Conservation (phyloP, 2,888 invertebrate genomes). For the Melanophora roralis region DNA sequence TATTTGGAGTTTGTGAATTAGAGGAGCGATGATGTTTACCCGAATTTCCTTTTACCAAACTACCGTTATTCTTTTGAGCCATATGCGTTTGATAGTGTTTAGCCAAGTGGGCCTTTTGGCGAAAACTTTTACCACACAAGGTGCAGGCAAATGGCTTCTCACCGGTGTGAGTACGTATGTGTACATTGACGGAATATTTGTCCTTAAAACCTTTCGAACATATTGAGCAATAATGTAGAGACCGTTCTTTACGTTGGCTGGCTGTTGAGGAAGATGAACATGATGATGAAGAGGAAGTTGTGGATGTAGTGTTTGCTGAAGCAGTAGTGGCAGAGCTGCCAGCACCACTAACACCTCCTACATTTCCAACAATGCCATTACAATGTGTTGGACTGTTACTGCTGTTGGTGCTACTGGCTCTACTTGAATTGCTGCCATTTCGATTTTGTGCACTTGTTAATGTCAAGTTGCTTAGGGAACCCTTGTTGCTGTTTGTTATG, state of each 20-base stretch:
- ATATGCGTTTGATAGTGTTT: conserved; percentile 96
- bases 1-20: conserved; percentile 77
- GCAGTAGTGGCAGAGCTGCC: conserved; percentile 68
- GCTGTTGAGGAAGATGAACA: conserved; percentile 77
- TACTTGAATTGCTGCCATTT: conserved; percentile 67
- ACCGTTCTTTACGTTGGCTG: conserved; percentile 85
- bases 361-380: conserved; percentile 73
- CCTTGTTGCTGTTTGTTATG: conserved; percentile 67
- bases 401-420: conserved; percentile 71
- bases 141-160: conserved; percentile 98
- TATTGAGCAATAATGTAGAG: conserved; percentile 94
- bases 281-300: conserved; percentile 65
- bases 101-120: conserved; percentile 93
- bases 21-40: conserved; percentile 69
- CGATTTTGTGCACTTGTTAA: conserved; percentile 66
- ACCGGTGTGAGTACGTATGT: conserved; percentile 97
- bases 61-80: conserved; percentile 87
- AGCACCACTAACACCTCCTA: conserved; percentile 31
- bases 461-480: conserved; percentile 71
- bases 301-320: conserved; percentile 65
- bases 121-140: conserved; percentile 94
- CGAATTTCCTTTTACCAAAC: conserved; percentile 78
- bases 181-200: conserved; percentile 98
- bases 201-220: conserved; percentile 96
- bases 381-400: conserved; percentile 77